A percentile compares a stretch with the other conserved stretches of the same genome.
Conservation (phyloP, 2,797 vertebrate species). For the Uromys caudimaculatus region DNA sequence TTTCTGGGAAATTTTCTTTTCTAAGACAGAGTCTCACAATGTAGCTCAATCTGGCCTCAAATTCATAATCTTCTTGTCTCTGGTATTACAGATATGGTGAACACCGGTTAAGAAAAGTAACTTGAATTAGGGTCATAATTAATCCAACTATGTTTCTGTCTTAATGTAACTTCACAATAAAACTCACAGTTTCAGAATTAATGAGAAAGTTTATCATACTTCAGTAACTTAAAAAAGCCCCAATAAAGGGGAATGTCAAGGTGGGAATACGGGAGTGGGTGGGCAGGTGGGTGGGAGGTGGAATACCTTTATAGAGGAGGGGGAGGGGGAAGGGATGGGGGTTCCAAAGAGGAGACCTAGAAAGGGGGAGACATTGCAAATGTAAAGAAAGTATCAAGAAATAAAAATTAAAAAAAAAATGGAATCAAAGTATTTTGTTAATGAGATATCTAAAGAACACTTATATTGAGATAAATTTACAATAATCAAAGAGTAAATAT, state of each 20-base stretch:
- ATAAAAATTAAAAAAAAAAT: background rate
- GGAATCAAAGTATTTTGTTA: background rate
- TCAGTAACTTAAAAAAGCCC: too few species aligned
- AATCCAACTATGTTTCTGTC: background rate
- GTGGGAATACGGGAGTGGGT: too few species aligned
- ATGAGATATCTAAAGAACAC: background rate
- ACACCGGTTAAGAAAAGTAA: background rate
- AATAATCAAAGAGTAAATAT: background rate
- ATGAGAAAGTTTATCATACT: background rate
- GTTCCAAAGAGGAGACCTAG: too few species aligned
- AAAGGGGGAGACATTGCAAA: too few species aligned
- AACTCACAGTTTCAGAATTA: background rate
- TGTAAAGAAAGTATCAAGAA: too few species aligned
- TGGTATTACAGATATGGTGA: background rate
- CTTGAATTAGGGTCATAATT: background rate
- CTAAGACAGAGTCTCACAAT: background rate
- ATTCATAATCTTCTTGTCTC: background rate
- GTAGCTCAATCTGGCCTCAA: background rate
- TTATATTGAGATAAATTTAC: background rate
- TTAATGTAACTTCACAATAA: background rate
- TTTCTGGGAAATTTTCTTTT: background rate
- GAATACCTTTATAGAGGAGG: too few species aligned
- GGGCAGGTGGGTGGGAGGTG: too few species aligned
- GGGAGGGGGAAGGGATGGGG: too few species aligned
- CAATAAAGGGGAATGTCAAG: too few species aligned